Evolutionary conservation across 2,888 invertebrate species (phyloP).

Genomic region (Synergus itoensis): DNA sequence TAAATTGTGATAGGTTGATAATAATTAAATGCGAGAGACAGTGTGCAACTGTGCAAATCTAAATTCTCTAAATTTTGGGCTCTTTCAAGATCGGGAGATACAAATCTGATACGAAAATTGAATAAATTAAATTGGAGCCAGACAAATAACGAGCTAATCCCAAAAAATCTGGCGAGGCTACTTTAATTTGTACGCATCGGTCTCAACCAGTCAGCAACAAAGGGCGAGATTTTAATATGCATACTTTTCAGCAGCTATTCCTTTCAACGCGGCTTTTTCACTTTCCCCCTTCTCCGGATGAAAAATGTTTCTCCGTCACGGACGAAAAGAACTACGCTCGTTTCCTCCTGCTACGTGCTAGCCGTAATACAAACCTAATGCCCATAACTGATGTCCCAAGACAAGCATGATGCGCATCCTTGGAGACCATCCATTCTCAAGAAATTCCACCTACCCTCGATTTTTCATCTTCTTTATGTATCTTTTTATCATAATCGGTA

Average conservation of each 20-base stretch:
- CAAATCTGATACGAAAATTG: neutral
- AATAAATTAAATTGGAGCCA: neutral
- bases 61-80: neutral
- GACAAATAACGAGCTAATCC: constrained; percentile 23
- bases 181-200: constrained; percentile 27
- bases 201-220: constrained; percentile 30
- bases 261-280: constrained; percentile 32
- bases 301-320: constrained; percentile 22
- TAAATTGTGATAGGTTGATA: too few relatives aligned
- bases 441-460: constrained; percentile 20
- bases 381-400: constrained; percentile 50
- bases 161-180: constrained; percentile 13
- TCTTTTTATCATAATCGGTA: neutral
- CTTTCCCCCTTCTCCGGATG: constrained; percentile 17
- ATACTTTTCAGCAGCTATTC: constrained; percentile 39
- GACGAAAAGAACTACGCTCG: constrained; percentile 18
- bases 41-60: too few relatives aligned
- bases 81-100: neutral
- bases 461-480: neutral
- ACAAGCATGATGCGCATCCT: constrained; percentile 19
- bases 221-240: constrained; percentile 41
- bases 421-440: constrained; percentile 6
- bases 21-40: too few relatives aligned
- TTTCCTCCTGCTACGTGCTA: constrained; percentile 5
- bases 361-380: constrained; percentile 50